A percentile compares a stretch with the other conserved stretches of the same genome.
phyloP scores from a whole-genome alignment of 2,113 vertebrate genomes.

The Heliornis fulica region DNA sequence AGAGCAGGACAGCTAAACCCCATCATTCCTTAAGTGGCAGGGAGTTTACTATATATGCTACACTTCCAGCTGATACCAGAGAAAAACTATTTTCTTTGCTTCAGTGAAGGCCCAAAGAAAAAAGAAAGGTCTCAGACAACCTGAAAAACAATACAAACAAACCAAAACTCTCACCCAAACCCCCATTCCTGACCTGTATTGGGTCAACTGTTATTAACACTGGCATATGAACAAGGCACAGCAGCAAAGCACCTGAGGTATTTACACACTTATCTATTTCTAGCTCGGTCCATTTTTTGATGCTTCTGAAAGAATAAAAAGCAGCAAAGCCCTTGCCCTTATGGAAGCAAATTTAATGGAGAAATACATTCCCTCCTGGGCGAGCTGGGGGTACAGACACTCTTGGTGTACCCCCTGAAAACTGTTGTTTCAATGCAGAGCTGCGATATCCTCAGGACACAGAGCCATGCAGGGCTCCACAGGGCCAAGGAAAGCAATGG shows the following conservation, averaged over 20 bases:
- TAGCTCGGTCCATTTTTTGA: not conserved
- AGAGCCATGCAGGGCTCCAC: not conserved
- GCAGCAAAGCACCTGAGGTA: not conserved
- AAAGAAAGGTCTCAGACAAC: not conserved
- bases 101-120: not conserved
- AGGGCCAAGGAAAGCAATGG: not conserved
- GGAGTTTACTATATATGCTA: not conserved
- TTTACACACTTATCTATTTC: not conserved
- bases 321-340: not conserved
- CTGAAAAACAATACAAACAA: not conserved
- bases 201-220: not conserved
- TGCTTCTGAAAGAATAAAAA: not conserved
- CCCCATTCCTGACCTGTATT: not conserved
- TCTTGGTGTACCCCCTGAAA: not conserved
- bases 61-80: not conserved
- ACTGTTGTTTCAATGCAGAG: not conserved
- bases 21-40: not conserved
- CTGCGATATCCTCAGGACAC: not conserved
- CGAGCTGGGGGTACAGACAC: not conserved
- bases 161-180: not conserved
- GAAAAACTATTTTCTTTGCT: not conserved
- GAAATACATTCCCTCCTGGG: not conserved
- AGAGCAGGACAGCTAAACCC: not conserved
- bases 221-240: not conserved
- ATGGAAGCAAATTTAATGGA: not conserved